Evolutionary conservation across 37 sponge, comb jelly and placozoan species (phyloP).

Genomic region (Dysidea cf. avara): DNA sequence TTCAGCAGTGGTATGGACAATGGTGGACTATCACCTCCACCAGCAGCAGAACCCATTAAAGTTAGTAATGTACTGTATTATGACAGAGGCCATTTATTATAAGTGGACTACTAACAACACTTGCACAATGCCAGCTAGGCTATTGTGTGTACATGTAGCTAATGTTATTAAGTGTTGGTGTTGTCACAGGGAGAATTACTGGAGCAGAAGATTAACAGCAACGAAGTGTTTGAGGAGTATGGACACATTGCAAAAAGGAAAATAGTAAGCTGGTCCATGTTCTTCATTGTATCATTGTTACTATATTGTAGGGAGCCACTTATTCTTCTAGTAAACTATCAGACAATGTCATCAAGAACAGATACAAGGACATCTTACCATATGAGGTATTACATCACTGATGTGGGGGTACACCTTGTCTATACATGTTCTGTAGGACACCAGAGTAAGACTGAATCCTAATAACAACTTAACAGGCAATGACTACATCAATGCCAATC

Average conservation of each 20-base stretch:
- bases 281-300: too few relatives aligned
- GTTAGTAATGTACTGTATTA: too few relatives aligned
- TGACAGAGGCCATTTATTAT: too few relatives aligned
- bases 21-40: too few relatives aligned
- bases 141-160: too few relatives aligned
- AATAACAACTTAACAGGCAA: conserved; percentile 55
- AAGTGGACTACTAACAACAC: too few relatives aligned
- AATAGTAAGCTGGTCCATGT: conserved; percentile 32
- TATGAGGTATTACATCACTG: conserved; percentile 73
- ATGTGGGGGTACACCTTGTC: neutral
- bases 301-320: conserved; percentile 32
- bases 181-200: conserved; percentile 33
- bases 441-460: conserved; percentile 71
- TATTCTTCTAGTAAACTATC: conserved; percentile 29
- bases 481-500: conserved; percentile 96
- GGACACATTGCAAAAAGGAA: conserved; percentile 45
- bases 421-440: conserved; percentile 13
- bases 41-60: too few relatives aligned
- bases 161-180: neutral
- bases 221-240: conserved; percentile 50
- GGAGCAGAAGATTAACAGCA: conserved; percentile 38
- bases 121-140: too few relatives aligned
- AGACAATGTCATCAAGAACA: conserved; percentile 74
- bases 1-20: too few relatives aligned
- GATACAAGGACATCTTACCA: conserved; percentile 88